These are phyloP conservation scores for Heliangelus exortis DNA, from an alignment of 2,797 vertebrate species.

Conservation along the genomic window DNA sequence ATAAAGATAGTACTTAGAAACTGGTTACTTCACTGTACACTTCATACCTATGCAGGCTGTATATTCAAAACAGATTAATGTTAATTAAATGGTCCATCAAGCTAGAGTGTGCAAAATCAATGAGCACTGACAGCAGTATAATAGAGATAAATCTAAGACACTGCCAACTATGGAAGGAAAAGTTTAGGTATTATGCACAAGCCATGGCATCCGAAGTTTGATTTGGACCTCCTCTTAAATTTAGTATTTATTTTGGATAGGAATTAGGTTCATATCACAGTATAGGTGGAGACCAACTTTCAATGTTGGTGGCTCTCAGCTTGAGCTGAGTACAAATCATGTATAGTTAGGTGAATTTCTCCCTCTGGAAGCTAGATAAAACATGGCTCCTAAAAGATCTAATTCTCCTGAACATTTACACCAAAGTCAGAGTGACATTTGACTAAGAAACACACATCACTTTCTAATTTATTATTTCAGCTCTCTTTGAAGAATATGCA, in stretches of 20 bases:
- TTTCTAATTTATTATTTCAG: constrained; percentile 4
- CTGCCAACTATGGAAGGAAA: constrained; percentile 7
- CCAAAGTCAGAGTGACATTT: constrained; percentile 20
- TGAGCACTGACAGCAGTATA: constrained; percentile 51
- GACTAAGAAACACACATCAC: constrained; percentile 8
- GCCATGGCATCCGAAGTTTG: neutral
- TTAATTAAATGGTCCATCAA: constrained; percentile 71
- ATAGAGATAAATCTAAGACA: constrained; percentile 67
- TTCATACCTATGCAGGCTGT: constrained; percentile 40
- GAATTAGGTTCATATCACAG: neutral
- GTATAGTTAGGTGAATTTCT: neutral
- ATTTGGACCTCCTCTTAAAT: neutral
- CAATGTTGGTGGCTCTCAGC: neutral
- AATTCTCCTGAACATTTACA: constrained; percentile 19
- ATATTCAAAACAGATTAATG: constrained; percentile 70
- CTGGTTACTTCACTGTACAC: neutral
- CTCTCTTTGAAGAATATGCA: constrained; percentile 25
- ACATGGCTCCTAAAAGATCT: neutral
- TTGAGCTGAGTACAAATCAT: neutral
- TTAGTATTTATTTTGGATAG: neutral
- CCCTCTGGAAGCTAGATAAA: neutral
- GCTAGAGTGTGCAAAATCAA: constrained; percentile 40
- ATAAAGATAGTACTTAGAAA: constrained; percentile 14
- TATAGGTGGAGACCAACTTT: neutral
- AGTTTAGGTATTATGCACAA: constrained; percentile 17